Evolutionary conservation across 2,113 vertebrate genomes (phyloP), one percentile per base, ranked within the genome.

Genomic region (Candoia aspera): DNA sequence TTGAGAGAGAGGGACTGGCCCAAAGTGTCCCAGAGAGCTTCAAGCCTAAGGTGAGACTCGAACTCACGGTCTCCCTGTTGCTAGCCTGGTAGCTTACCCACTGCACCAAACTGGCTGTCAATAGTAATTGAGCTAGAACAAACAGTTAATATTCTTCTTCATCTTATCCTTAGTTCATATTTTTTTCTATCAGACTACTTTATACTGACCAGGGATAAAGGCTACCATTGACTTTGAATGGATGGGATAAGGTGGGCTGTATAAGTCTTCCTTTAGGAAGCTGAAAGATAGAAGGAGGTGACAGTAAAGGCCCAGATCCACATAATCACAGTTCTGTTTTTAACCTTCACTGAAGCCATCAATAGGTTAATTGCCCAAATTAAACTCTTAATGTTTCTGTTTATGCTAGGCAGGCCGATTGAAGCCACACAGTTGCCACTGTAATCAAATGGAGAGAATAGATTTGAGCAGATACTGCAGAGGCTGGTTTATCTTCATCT

Each of bases 371-470:
- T 49, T 60, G 10, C 79, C 84, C 79, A 85, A n/a, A 53, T 91
- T 49, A 90, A 29, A 59, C 73, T 23, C 84, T 59, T 84, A 90
- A 90, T 49, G 42, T 26, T 79, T 88, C 64, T 79, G 64, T 83
- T 92, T 88, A 59, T 46, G 21, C 42, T 13, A 79, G 55, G 17
- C 29, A 64, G 21, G 37, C 59, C 64, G n/a, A 87, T 8, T 13
- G 33, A n/a, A 42, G 24, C 15, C 53, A 33, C 55, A n/a, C 29
- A 57, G 19, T 86, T 53, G 83, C 58, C n/a, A 23, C 13, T 62
- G 11, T 86, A 54, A 33, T 55, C 29, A 68, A 68, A 53, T 86
- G 29, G 84, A 19, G 86, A 64, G n/a, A 2, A 21, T 1, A 29
- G 53, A 87, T 54, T 23, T n/a, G 10, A 79, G 54, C 33, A 87